Percentiles rank a stretch among this genome's conserved stretches.
These are phyloP conservation scores for Peromyscus attwateri DNA, from an alignment of 2,797 vertebrate species.

Conservation along the genomic window DNA sequence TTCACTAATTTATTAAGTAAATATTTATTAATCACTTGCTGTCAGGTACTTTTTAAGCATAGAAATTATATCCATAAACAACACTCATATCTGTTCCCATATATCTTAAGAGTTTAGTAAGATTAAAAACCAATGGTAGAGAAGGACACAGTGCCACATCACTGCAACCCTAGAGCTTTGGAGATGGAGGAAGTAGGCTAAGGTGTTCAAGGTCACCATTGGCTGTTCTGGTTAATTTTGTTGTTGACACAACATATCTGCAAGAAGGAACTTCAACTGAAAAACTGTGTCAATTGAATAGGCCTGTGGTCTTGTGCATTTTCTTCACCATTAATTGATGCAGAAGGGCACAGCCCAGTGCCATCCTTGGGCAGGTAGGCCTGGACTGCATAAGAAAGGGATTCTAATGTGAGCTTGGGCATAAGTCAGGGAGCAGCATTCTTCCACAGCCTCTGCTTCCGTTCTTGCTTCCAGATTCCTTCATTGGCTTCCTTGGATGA, in stretches of 20 bases:
- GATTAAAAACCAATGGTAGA: not conserved
- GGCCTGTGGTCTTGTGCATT: not conserved
- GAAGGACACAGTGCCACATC: too few relatives aligned
- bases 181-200: too few relatives aligned
- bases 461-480: not conserved
- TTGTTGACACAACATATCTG: too few relatives aligned
- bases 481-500: not conserved
- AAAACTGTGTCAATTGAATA: too few relatives aligned
- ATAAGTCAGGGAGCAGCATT: not conserved
- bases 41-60: not conserved
- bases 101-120: not conserved
- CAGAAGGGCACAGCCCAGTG: not conserved
- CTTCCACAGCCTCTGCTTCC: not conserved
- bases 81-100: not conserved
- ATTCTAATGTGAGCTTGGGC: not conserved
- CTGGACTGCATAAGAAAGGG: not conserved
- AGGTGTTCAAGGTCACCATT: not conserved
- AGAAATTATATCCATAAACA: not conserved
- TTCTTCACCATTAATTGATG: not conserved
- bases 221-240: not conserved
- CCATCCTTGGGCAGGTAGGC: not conserved
- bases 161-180: not conserved
- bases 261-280: not conserved
- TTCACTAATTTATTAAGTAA: not conserved
- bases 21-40: not conserved